A percentile compares a stretch with the other conserved stretches of the same genome.
Evolutionary conservation across 2,888 invertebrate species (phyloP).

Genomic region (Parnassius orleans): DNA sequence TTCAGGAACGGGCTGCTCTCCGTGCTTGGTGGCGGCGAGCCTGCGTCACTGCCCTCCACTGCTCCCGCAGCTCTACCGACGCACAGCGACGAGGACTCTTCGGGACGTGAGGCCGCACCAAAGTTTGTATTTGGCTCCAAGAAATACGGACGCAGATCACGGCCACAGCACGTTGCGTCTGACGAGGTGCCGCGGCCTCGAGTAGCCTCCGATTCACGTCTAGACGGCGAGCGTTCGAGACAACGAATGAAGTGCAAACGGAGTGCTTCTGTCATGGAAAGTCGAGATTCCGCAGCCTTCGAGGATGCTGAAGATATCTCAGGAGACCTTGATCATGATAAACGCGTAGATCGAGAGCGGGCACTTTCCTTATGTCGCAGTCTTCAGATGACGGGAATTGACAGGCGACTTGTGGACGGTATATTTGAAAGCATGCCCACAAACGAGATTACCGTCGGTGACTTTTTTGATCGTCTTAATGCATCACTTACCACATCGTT

Average conservation of each 20-base stretch:
- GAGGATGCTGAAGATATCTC: constrained; percentile 33
- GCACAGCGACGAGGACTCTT: constrained; percentile 76
- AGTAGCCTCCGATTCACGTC: constrained; percentile 59
- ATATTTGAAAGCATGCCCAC: constrained; percentile 53
- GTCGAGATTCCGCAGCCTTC: constrained; percentile 30
- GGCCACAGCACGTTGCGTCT: constrained; percentile 71
- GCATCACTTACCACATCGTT: constrained; percentile 56
- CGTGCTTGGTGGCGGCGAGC: constrained; percentile 82
- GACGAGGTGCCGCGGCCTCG: constrained; percentile 46
- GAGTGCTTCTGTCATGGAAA: constrained; percentile 58
- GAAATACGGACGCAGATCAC: constrained; percentile 87
- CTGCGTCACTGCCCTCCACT: constrained; percentile 34
- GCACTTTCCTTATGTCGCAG: constrained; percentile 63
- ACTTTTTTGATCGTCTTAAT: constrained; percentile 68
- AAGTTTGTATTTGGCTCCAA: constrained; percentile 87
- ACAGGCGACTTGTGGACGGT: constrained; percentile 55
- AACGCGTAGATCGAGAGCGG: constrained; percentile 55
- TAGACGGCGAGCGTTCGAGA: constrained; percentile 46
- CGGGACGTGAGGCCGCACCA: constrained; percentile 86
- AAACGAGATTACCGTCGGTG: constrained; percentile 65
- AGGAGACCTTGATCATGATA: constrained; percentile 53
- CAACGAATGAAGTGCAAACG: constrained; percentile 54
- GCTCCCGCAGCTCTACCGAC: constrained; percentile 36
- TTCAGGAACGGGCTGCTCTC: constrained; percentile 88
- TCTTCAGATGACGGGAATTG: constrained; percentile 62